Evolutionary conservation across 2,888 invertebrate species (phyloP), one percentile per base, ranked within the genome.

Genomic region (Eupithecia dodoneata): DNA sequence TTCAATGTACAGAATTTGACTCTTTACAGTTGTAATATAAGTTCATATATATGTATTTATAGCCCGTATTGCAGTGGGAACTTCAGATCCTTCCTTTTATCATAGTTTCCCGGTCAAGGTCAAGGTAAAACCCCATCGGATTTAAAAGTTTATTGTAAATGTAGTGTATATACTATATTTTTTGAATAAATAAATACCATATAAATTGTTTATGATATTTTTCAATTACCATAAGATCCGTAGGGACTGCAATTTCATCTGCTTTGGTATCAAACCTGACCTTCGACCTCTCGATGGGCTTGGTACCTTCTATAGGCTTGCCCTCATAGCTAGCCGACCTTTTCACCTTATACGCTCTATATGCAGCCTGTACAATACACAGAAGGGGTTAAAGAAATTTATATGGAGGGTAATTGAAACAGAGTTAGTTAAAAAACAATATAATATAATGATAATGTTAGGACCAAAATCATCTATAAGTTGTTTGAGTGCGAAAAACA

Each of bases 221-320:
- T 65, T 41, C 4, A 12, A 12, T 65, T 41, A 41, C 65, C 65
- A 13, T 3, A 30, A 10, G 30, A 30, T 30, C 65, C 41, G 41
- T 13, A 13, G 13, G n/a, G 13, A 41, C 7, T 65, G 30, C 65
- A 13, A 65, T 65, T 41, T 65, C 65, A 13, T 41, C 41, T 41
- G 65, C 65, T 5, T 41, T 18, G 65, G 41, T 65, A 41, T 41
- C 41, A 65, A 65, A 65, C 41, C 65, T 65, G 65, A 65, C 65
- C 65, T 13, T 65, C 2, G 65, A 65, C 15, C 41, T 41, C 5
- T 65, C 65, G 41, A 65, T 41, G 41, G 65, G 41, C 12, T 41
- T 41, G 13, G 41, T 9, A 5, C 41, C 65, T 13, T 13, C 41
- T 6, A 41, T 13, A 65, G 2, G 13, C 13, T 65, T 41, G 13